phyloP scores from a whole-genome alignment of 2,113 vertebrate genomes.

The Hystrix cristata region DNA sequence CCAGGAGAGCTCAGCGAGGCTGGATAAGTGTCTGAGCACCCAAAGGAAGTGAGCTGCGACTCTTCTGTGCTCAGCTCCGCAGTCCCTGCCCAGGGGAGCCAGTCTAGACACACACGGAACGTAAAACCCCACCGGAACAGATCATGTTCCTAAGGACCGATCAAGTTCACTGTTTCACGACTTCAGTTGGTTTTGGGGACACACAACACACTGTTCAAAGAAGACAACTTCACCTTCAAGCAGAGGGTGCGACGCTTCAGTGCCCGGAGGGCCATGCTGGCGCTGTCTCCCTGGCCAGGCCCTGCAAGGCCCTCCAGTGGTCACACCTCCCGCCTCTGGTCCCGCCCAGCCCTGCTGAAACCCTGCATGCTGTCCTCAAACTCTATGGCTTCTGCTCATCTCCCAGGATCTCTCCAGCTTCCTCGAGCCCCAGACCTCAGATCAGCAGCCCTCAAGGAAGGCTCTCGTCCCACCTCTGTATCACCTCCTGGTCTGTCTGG shows the following conservation, averaged over 20 bases:
- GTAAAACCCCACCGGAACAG: not conserved
- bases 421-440: not conserved
- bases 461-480: no score
- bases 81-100: not conserved
- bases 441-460: not conserved
- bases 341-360: not conserved
- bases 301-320: accelerated
- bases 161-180: accelerated
- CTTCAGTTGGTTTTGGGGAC: not conserved
- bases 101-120: not conserved
- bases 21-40: not conserved
- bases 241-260: not conserved
- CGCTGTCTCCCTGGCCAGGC: accelerated
- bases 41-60: not conserved
- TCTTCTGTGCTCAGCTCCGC: not conserved
- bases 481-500: not conserved
- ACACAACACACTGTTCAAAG: not conserved
- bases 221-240: not conserved
- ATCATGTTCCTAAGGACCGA: accelerated
- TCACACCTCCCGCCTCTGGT: accelerated
- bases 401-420: not conserved
- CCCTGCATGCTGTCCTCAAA: not conserved
- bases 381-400: no score
- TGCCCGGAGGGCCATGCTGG: no score
- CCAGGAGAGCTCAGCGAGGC: not conserved